Evolutionary conservation across 2,888 invertebrate genomes (phyloP).

Genomic region (Mythimna vitellina): DNA sequence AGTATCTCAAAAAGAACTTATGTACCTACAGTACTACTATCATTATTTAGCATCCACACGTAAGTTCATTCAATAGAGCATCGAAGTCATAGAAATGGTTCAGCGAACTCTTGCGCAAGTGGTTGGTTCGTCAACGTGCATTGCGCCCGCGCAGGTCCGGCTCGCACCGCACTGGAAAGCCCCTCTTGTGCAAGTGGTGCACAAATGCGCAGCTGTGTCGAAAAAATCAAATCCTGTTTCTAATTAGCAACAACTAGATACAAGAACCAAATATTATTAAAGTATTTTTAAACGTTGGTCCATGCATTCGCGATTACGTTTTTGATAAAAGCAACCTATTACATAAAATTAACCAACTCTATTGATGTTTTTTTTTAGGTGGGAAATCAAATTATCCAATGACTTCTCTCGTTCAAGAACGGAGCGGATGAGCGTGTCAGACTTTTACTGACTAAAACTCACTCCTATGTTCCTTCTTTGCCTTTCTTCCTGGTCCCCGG

Average conservation of each 20-base stretch:
- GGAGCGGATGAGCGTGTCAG: too few relatives aligned
- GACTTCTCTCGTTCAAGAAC: too few relatives aligned
- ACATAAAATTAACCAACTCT: neutral
- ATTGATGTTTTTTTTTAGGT: too few relatives aligned
- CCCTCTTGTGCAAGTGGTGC: constrained; percentile 84
- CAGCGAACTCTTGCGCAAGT: constrained; percentile 88
- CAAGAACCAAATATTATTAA: neutral
- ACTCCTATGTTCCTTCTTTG: too few relatives aligned
- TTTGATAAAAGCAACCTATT: constrained; percentile 1
- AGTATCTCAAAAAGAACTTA: constrained; percentile 6
- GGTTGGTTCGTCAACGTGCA: constrained; percentile 61
- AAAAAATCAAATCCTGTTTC: constrained; percentile 54
- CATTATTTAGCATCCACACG: constrained; percentile 55
- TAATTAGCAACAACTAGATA: constrained; percentile 41
- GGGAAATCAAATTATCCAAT: too few relatives aligned
- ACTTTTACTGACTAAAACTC: too few relatives aligned
- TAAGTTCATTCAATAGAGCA: constrained; percentile 63
- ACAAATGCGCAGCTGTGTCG: constrained; percentile 44
- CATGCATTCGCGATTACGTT: neutral
- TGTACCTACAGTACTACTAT: constrained; percentile 22
- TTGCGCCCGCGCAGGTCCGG: constrained; percentile 78
- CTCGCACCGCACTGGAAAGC: constrained; percentile 78
- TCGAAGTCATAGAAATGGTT: constrained; percentile 73
- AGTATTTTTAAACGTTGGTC: neutral
- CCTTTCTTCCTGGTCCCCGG: too few relatives aligned